Evolutionary conservation across 2,113 vertebrate genomes (phyloP).

Genomic region (Tretioscincus oriximinensis): DNA sequence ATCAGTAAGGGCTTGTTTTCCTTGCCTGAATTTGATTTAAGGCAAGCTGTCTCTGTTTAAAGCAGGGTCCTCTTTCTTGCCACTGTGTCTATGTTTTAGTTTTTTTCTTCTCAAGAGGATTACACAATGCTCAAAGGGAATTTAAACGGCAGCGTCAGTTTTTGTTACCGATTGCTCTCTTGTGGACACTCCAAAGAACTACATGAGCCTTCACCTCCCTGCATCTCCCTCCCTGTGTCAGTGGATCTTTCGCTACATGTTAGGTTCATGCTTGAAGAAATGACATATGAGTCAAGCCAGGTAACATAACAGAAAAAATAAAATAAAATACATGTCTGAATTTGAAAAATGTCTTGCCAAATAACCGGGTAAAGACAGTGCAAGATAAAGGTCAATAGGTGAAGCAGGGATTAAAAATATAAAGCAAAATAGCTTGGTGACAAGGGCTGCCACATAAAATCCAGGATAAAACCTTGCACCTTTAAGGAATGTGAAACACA

Average conservation of each 20-base stretch:
- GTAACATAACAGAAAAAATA: background rate
- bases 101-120: background rate
- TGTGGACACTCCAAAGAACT: conserved; percentile 74
- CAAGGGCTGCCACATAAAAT: too few species aligned
- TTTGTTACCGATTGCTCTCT: conserved; percentile 79
- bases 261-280: accelerated
- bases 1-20: background rate
- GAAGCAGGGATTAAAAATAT: too few species aligned
- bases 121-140: conserved; percentile 21
- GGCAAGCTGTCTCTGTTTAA: background rate
- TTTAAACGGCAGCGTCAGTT: conserved; percentile 41
- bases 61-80: background rate
- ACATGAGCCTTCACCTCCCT: conserved; percentile 29
- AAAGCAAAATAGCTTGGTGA: too few species aligned
- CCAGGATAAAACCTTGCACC: too few species aligned
- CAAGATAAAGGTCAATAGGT: background rate
- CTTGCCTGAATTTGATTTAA: accelerated
- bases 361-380: background rate
- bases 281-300: background rate
- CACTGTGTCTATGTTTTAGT: background rate
- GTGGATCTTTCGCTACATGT: background rate
- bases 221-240: background rate
- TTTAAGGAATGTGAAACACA: too few species aligned
- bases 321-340: background rate
- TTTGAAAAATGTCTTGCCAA: background rate